Percentiles rank a stretch among this genome's conserved stretches.
These are phyloP conservation scores for Drosophila borborema DNA, from an alignment of 2,888 invertebrate genomes.

Conservation along the genomic window DNA sequence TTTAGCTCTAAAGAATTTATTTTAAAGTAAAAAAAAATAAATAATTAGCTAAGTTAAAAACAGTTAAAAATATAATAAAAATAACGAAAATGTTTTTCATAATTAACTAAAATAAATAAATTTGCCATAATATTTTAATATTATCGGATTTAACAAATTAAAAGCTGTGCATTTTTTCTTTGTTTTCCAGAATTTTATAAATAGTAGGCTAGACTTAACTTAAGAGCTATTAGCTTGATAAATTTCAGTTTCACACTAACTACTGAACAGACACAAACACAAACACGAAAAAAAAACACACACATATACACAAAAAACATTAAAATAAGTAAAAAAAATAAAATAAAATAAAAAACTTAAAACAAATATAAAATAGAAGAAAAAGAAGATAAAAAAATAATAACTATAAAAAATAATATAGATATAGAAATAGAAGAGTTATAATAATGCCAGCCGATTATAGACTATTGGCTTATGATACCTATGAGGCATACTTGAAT, in stretches of 20 bases:
- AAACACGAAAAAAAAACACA: neutral
- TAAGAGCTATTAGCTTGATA: no score
- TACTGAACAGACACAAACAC: neutral
- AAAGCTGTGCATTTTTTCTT: no score
- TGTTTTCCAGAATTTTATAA: no score
- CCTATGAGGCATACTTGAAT: conserved; percentile 93
- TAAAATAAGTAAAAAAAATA: neutral
- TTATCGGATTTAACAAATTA: no score
- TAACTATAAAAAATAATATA: neutral
- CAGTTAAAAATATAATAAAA: no score
- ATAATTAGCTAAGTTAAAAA: no score
- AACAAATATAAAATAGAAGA: neutral
- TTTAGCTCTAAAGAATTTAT: no score
- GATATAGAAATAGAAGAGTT: conserved; percentile 5
- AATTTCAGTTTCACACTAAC: neutral
- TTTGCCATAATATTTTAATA: no score
- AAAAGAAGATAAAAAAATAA: neutral
- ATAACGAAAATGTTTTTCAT: no score
- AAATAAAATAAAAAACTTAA: no score
- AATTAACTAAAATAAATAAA: no score
- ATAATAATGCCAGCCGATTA: conserved; percentile 19
- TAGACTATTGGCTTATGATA: conserved; percentile 67
- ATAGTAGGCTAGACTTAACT: neutral
- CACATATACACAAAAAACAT: neutral
- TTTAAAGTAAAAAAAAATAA: no score